Base-by-base conservation (phyloP, 2,888 invertebrate genomes). In the Lysandra coridon region DNA sequence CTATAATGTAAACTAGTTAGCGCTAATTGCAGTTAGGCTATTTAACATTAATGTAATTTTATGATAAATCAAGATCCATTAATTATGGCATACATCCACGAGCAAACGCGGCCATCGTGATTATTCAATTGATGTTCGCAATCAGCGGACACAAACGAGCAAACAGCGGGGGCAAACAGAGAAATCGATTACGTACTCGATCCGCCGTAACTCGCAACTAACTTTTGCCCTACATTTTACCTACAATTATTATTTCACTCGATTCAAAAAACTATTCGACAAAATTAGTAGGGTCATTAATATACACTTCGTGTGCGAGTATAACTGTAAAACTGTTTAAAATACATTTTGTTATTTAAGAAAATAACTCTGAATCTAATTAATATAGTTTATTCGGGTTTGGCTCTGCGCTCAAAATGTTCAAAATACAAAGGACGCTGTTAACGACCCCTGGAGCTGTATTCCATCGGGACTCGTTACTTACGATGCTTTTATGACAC, bases 61-160 rank as follows among this genome's bases (percentile, higher is more conserved):
- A 44, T 74, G 57, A 74, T 79, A 79, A 79, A 79, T 79, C 79
- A 79, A 75, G 75, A 75, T 33, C 79, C 75, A 79, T 62, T 79
- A 75, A 76, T 79, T 79, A 62, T 44, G 74, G 73, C 64, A 30
- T 33, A 78, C 62, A 79, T 44, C 10, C 49, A 75, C 49, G 64
- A 40, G 73, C 64, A 77, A 78, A 69, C 53, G 87, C 87, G 87
- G 85, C 85, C 88, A 87, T 89, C 87, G 87, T 88, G 91, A 92
- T 93, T 91, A 93, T 92, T 92, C 91, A 91, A 93, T 93, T 92
- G 90, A 89, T 75, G 89, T 90, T 91, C 87, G 91, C 94, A 93
- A 94, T 94, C 94, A 93, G 90, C 89, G 93, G 88, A 88, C 89
- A 89, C 91, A 90, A 91, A 89, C 91, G 90, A 87, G 90, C 91